Evolutionary conservation across 2,888 invertebrate species (phyloP), one percentile per base, ranked within the genome.

Genomic region (Spilarctia lutea): DNA sequence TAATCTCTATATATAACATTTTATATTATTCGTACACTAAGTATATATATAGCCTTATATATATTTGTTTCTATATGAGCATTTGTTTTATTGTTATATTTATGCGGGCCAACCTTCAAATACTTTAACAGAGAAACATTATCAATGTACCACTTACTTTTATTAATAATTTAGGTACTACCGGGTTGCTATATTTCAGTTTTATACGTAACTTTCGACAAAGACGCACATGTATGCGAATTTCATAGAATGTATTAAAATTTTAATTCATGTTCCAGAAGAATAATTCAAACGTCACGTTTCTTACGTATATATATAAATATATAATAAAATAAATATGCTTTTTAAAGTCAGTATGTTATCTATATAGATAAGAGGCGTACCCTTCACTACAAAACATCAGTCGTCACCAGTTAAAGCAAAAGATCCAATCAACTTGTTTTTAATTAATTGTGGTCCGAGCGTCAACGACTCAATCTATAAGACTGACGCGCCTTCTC

Each of bases 401-500:
- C 45, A 68, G 27, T 71, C 39, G 30, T 68, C 39, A 56, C 45
- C 65, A 24, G 65, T 78, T 78, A 70, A 27, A 83, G 66, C 68
- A 69, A 78, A 74, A 71, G 67, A 80, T 68, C 73, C 79, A 78
- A 78, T 81, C 75, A 82, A 85, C 82, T 83, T 81, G 80, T 79
- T 81, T 76, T 79, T 78, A 79, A 81, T 82, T 83, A 84, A 84
- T 80, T 83, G 75, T 63, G 79, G 85, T 79, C 83, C 30, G 42
- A 63, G 42, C 71, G 83, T 79, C 86, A 83, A 84, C 80, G 79
- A 85, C 77, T 85, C 74, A 81, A 69, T 71, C 83, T 88, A 86
- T 94, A 95, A 91, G 92, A 91, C 89, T 85, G 90, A 79, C 85
- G 81, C 85, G 85, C 83, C 79, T 82, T 81, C 83, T 83, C 85